These are phyloP conservation scores for Acanthochromis polyacanthus DNA, from an alignment of 2,113 vertebrate genomes.

Conservation along the genomic window DNA sequence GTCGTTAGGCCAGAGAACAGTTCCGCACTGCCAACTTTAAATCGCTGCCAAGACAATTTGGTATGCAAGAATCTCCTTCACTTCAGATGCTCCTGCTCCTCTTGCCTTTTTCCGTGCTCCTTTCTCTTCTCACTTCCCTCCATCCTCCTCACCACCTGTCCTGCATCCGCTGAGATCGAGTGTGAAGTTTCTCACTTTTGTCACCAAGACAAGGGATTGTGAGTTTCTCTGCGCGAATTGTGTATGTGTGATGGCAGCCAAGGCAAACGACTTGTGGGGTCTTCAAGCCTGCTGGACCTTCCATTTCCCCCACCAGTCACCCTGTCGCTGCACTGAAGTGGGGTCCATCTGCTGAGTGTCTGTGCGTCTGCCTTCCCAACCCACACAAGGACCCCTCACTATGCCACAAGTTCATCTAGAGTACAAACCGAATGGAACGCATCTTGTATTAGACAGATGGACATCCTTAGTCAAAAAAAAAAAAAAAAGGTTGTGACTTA, in stretches of 20 bases:
- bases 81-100: slow-evolving; percentile 19
- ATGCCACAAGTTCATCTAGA: slow-evolving; percentile 65
- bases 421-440: slow-evolving; percentile 54
- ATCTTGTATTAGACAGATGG: slow-evolving; percentile 69
- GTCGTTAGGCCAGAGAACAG: slow-evolving; percentile 50
- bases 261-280: slow-evolving; percentile 53
- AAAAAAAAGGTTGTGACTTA: slow-evolving; percentile 28
- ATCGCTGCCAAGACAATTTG: slow-evolving; percentile 56
- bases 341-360: slow-evolving; percentile 78
- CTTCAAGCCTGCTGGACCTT: slow-evolving; percentile 60
- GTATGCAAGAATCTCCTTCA: slow-evolving; percentile 51
- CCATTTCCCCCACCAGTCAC: slow-evolving; percentile 45
- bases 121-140: slow-evolving; percentile 56
- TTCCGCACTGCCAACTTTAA: slow-evolving; percentile 55
- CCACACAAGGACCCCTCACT: slow-evolving; percentile 59
- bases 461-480: slow-evolving; percentile 39
- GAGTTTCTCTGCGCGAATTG: neutral
- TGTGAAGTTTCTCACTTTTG: slow-evolving; percentile 72
- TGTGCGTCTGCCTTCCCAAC: slow-evolving; percentile 61
- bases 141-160: slow-evolving; percentile 71
- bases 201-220: slow-evolving; percentile 52
- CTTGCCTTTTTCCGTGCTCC: slow-evolving; percentile 22
- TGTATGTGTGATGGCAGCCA: slow-evolving; percentile 16
- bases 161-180: slow-evolving; percentile 47
- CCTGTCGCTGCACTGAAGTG: slow-evolving; percentile 52